A percentile compares a stretch with the other conserved stretches of the same genome.
phyloP scores from a whole-genome alignment of 1,140 invertebrate genomes.

The Copidosoma floridanum region DNA sequence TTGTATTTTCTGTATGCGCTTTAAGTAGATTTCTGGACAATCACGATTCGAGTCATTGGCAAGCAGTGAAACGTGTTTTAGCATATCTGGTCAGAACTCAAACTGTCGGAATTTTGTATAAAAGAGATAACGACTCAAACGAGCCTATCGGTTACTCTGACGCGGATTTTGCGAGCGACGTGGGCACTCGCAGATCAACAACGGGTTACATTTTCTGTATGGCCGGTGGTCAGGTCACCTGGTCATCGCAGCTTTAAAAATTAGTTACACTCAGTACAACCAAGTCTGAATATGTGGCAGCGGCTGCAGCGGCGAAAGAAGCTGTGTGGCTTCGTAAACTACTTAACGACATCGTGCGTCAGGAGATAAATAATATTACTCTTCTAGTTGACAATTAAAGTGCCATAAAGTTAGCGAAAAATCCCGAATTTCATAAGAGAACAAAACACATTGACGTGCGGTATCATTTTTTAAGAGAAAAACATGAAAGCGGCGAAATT shows the following conservation, averaged over 20 bases:
- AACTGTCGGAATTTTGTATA: conserved; percentile 23
- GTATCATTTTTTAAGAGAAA: conserved; percentile 33
- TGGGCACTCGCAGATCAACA: neutral
- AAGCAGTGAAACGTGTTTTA: conserved; percentile 27
- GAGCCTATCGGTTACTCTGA: conserved; percentile 21
- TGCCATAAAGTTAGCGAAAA: conserved; percentile 27
- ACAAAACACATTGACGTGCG: conserved; percentile 39
- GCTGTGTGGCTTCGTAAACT: conserved; percentile 17
- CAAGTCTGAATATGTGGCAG: conserved; percentile 22
- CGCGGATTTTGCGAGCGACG: conserved; percentile 21
- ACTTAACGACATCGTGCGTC: neutral
- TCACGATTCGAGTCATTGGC: conserved; percentile 22
- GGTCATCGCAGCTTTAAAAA: conserved; percentile 31
- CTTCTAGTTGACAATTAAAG: conserved; percentile 31
- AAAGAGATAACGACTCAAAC: neutral
- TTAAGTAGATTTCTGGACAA: conserved; percentile 30
- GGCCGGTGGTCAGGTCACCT: conserved; percentile 32
- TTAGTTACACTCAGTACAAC: conserved; percentile 26
- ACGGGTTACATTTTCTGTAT: conserved; percentile 4
- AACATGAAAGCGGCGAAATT: conserved; percentile 17
- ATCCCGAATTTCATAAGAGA: conserved; percentile 39
- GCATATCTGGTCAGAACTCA: conserved; percentile 27
- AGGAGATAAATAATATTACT: neutral
- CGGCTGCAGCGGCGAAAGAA: conserved; percentile 11
- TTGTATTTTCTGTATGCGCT: conserved; percentile 39